phyloP scores from a whole-genome alignment of 1,140 invertebrate genomes.

The Odontomachus brunneus region DNA sequence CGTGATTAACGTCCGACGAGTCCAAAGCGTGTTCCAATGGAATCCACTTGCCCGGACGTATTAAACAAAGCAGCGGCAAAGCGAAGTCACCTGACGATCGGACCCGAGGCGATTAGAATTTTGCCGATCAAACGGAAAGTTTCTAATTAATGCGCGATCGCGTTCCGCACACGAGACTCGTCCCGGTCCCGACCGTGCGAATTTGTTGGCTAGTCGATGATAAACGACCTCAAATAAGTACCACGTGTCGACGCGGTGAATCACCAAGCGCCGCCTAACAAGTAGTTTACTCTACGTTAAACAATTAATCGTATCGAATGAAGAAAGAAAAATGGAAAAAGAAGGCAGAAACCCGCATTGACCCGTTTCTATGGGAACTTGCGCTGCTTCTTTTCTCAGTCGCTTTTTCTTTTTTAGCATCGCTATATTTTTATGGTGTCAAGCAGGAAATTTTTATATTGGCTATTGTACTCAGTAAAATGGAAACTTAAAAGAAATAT shows the following conservation, averaged over 20 bases:
- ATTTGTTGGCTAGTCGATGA: slow-evolving; percentile 2
- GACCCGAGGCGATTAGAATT: neutral
- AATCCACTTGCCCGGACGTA: too few relatives aligned
- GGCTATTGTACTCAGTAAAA: too few relatives aligned
- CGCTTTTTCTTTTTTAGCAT: too few relatives aligned
- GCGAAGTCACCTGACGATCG: slow-evolving; percentile 20
- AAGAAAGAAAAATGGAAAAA: too few relatives aligned
- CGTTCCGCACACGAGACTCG: slow-evolving; percentile 2
- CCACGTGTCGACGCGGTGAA: neutral
- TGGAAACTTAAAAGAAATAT: too few relatives aligned
- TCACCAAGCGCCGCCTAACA: neutral
- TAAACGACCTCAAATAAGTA: too few relatives aligned
- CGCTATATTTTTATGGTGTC: too few relatives aligned
- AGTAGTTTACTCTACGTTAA: neutral
- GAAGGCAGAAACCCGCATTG: too few relatives aligned
- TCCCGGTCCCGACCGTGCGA: neutral
- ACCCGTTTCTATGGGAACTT: too few relatives aligned
- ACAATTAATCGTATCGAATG: neutral
- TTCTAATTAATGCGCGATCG: slow-evolving; percentile 42
- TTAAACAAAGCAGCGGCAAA: neutral
- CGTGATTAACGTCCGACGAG: slow-evolving; percentile 28
- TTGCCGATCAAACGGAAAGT: slow-evolving; percentile 37
- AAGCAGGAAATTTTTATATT: too few relatives aligned
- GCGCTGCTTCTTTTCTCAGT: too few relatives aligned
- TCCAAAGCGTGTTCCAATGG: neutral